Evolutionary conservation across 2,888 invertebrate genomes (phyloP).

Genomic region (Bibio marci): DNA sequence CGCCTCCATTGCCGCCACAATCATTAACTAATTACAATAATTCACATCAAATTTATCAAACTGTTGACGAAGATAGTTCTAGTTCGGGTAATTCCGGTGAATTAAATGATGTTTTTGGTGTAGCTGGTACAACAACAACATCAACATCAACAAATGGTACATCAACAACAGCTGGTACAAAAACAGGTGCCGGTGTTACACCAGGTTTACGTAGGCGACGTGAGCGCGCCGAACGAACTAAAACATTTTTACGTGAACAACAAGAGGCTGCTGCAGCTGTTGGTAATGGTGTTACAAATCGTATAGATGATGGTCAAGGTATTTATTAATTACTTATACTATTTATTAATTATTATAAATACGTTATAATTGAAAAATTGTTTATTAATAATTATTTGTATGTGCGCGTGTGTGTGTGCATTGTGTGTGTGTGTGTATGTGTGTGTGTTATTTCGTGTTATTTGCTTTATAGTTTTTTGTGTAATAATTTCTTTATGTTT

Average conservation of each 20-base stretch:
- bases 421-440: no score
- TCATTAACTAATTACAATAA: conserved; percentile 3
- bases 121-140: conserved; percentile 7
- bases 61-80: conserved; percentile 29
- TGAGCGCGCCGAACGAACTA: conserved; percentile 69
- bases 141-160: not conserved
- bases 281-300: not conserved
- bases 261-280: conserved; percentile 39
- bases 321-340: not conserved
- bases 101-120: conserved; percentile 21
- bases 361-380: no score
- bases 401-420: no score
- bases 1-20: conserved; percentile 7
- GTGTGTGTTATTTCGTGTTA: not conserved
- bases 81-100: conserved; percentile 35
- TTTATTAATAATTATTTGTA: no score
- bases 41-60: conserved; percentile 15
- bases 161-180: conserved; percentile 38
- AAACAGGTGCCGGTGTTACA: conserved; percentile 52
- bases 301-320: not conserved
- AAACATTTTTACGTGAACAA: conserved; percentile 69
- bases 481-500: not conserved
- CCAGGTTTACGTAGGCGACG: conserved; percentile 63
- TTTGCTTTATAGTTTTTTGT: conserved; percentile 2
- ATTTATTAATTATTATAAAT: not conserved